Evolutionary conservation across 2,113 vertebrate species (phyloP).

Genomic region (Erpornis zantholeuca): DNA sequence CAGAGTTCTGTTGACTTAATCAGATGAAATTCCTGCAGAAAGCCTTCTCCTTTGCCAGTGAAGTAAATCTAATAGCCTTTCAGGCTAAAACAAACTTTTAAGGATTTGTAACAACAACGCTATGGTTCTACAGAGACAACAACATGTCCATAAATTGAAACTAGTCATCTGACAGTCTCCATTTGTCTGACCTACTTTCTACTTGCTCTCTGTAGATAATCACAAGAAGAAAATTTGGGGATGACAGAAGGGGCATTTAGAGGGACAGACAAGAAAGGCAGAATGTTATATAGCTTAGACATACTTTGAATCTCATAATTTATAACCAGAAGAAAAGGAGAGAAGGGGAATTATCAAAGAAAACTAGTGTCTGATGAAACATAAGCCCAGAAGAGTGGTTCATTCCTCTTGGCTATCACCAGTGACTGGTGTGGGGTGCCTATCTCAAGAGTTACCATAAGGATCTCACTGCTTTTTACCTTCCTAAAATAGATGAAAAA

Average conservation of each 20-base stretch:
- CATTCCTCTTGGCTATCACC: neutral
- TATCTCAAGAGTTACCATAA: neutral
- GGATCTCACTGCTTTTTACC: neutral
- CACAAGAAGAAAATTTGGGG: neutral
- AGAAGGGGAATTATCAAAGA: neutral
- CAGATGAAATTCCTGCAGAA: constrained; percentile 30
- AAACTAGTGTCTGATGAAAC: neutral
- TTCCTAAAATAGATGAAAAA: neutral
- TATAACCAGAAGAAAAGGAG: neutral
- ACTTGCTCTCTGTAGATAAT: neutral
- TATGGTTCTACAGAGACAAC: neutral
- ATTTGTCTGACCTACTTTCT: constrained; percentile 28
- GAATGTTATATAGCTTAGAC: neutral
- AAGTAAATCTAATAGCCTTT: constrained; percentile 9
- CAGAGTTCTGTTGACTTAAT: constrained; percentile 2
- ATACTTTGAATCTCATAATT: neutral
- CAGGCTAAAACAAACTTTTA: constrained; percentile 42
- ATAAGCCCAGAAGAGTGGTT: neutral
- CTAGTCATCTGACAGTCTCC: neutral
- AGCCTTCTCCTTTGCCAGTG: neutral
- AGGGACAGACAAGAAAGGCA: neutral
- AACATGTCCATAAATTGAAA: neutral
- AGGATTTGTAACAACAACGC: constrained; percentile 5
- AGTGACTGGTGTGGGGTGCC: neutral
- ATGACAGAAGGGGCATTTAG: neutral